phyloP scores from a whole-genome alignment of 2,888 invertebrate species.

The Lottia gigantea region DNA sequence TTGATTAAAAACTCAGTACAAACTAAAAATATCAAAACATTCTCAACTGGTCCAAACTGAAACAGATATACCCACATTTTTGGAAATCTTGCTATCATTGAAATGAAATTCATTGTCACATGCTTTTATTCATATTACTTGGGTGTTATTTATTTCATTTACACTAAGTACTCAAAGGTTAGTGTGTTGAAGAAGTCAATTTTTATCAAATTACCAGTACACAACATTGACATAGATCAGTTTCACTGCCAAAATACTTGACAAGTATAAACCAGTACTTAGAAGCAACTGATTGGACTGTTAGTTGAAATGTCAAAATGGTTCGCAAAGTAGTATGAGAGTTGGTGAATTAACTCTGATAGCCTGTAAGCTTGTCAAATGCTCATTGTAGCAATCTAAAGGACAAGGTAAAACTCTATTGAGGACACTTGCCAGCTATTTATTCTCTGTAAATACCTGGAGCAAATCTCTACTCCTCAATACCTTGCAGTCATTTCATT shows the following conservation, averaged over 20 bases:
- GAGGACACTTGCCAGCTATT: not conserved
- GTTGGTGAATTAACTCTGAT: not conserved
- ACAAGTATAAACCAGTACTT: not conserved
- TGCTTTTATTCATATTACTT: no score
- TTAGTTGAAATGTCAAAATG: conserved; percentile 2
- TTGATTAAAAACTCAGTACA: no score
- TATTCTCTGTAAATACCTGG: conserved; percentile 1
- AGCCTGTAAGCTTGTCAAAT: conserved; percentile 7
- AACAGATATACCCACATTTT: no score
- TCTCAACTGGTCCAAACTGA: no score
- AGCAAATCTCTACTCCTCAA: not conserved
- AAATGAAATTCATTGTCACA: no score
- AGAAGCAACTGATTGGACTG: not conserved
- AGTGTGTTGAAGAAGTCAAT: no score
- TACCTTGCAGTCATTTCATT: no score
- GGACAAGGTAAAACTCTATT: not conserved
- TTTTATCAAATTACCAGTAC: not conserved
- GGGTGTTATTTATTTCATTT: no score
- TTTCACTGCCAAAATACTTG: conserved; percentile 11
- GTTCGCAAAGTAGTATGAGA: not conserved
- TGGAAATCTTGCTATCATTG: no score
- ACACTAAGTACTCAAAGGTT: no score
- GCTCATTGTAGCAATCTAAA: not conserved
- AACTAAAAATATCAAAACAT: no score
- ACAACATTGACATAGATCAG: not conserved